phyloP scores from a whole-genome alignment of 2,888 invertebrate genomes.

The Drosophila falleni region DNA sequence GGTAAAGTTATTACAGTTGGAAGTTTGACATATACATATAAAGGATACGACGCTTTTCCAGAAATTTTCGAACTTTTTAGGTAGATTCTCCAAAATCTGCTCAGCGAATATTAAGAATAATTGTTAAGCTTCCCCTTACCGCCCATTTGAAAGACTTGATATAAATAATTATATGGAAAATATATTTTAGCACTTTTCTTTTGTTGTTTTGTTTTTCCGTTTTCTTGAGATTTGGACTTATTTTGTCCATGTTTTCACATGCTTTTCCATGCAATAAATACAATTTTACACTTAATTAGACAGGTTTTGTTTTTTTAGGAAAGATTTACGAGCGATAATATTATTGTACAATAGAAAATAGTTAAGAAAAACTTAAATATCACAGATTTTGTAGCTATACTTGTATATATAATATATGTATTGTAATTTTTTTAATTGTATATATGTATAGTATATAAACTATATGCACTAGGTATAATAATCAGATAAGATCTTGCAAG shows the following conservation, averaged over 20 bases:
- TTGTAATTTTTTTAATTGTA: conserved; percentile 4
- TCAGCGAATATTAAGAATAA: neutral
- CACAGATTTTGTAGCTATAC: conserved; percentile 79
- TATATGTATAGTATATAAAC: conserved; percentile 11
- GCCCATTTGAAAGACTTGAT: conserved; percentile 11
- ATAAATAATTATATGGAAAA: conserved; percentile 29
- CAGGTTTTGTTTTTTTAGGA: conserved; percentile 38
- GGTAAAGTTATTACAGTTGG: too few species aligned
- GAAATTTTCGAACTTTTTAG: neutral
- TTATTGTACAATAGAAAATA: conserved; percentile 58
- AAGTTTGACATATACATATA: too few species aligned
- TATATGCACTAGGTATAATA: conserved; percentile 53
- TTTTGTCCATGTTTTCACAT: conserved; percentile 16
- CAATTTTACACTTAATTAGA: conserved; percentile 47
- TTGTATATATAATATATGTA: conserved; percentile 18
- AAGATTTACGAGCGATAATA: conserved; percentile 39
- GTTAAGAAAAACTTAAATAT: conserved; percentile 83
- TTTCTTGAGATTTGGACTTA: conserved; percentile 27
- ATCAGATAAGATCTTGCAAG: conserved; percentile 37
- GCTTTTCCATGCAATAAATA: conserved; percentile 67
- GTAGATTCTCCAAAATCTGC: neutral
- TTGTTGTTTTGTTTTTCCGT: neutral
- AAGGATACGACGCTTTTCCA: too few species aligned
- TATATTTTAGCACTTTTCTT: conserved; percentile 22
- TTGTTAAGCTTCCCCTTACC: neutral